phyloP scores from a whole-genome alignment of 2,113 vertebrate species.

The Alethe diademata region DNA sequence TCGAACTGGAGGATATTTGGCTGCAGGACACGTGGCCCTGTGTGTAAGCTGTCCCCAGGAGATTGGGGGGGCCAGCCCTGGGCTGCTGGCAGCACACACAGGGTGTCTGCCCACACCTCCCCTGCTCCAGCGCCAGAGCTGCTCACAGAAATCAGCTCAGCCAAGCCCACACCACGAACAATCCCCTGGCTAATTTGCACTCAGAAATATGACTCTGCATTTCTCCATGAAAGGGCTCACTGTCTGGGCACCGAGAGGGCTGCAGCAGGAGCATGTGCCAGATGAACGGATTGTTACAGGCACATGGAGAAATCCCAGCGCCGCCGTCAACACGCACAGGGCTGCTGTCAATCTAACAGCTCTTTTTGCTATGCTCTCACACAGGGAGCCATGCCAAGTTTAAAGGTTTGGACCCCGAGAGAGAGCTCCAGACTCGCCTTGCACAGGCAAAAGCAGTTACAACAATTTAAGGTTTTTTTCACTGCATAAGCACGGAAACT shows the following conservation, averaged over 20 bases:
- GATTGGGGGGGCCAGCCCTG: background rate
- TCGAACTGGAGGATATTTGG: background rate
- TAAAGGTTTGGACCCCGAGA: background rate
- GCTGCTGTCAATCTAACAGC: background rate
- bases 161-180: constrained; percentile 34
- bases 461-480: background rate
- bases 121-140: background rate
- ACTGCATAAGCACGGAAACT: background rate
- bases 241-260: constrained; percentile 40
- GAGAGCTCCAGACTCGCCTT: background rate
- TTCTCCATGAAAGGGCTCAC: constrained; percentile 66
- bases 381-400: background rate
- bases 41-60: background rate
- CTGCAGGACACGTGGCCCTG: background rate
- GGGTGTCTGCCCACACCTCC: background rate
- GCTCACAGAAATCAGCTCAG: background rate
- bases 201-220: constrained; percentile 67
- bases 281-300: background rate
- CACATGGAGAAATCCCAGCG: background rate
- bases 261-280: background rate
- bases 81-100: background rate
- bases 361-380: background rate
- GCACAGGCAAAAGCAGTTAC: background rate
- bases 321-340: background rate
- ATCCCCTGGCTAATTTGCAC: constrained; percentile 13